phyloP scores from a whole-genome alignment of 2,797 vertebrate species.

The Corythornis leucogaster region DNA sequence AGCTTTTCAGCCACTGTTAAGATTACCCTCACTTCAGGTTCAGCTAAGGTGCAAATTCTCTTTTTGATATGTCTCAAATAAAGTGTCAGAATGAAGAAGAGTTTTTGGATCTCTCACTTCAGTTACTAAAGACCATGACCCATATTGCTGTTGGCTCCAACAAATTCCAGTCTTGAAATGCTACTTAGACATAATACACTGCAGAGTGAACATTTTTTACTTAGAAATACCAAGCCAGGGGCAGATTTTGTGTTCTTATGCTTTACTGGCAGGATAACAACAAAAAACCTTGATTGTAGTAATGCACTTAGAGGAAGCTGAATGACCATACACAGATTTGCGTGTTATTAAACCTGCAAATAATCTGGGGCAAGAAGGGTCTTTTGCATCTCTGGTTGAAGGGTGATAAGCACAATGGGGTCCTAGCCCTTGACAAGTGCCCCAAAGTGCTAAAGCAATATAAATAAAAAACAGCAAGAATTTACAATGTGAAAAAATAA shows the following conservation, averaged over 20 bases:
- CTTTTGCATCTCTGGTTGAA: neutral
- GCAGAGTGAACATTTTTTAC: neutral
- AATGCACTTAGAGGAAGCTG: neutral
- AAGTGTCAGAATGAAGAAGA: neutral
- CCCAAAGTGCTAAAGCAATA: slow-evolving; percentile 44
- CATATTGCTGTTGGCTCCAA: neutral
- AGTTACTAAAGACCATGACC: neutral
- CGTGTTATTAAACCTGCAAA: neutral
- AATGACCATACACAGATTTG: neutral
- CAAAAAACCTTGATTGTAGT: neutral
- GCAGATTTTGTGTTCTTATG: neutral
- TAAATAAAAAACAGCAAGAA: slow-evolving; percentile 62
- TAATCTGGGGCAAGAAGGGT: neutral
- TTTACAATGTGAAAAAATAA: slow-evolving; percentile 71
- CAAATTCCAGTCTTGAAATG: neutral
- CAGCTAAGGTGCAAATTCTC: neutral
- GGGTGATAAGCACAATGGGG: neutral
- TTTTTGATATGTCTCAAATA: neutral
- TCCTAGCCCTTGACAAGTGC: neutral
- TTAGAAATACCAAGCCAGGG: neutral
- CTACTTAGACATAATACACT: neutral
- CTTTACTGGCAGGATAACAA: neutral
- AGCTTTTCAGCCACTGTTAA: neutral
- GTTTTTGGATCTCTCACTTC: neutral
- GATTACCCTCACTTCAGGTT: neutral